phyloP scores from a whole-genome alignment of 2,888 invertebrate genomes.

The Heliconius hortense region DNA sequence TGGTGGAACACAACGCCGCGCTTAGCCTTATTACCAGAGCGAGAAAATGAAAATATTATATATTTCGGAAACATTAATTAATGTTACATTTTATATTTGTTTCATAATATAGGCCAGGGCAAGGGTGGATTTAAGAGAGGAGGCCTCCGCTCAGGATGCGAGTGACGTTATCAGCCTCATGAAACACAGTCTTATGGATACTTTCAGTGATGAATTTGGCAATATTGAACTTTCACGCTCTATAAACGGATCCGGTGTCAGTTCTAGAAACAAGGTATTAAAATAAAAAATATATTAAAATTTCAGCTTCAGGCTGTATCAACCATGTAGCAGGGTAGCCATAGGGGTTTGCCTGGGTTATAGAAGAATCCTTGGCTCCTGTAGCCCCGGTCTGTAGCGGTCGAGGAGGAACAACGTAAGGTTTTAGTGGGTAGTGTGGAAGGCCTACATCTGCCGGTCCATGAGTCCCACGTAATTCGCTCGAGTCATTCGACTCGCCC shows the following conservation, averaged over 20 bases:
- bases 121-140: slow-evolving; percentile 91
- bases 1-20: too few species aligned
- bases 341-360: too few species aligned
- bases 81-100: background rate
- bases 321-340: too few species aligned
- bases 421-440: too few species aligned
- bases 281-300: background rate
- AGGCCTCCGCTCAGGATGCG: slow-evolving; percentile 90
- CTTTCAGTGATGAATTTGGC: slow-evolving; percentile 87
- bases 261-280: slow-evolving; percentile 84
- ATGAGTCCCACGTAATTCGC: too few species aligned
- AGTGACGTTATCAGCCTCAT: slow-evolving; percentile 92
- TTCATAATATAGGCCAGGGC: slow-evolving; percentile 89
- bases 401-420: too few species aligned
- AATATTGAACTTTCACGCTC: slow-evolving; percentile 84
- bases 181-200: slow-evolving; percentile 89
- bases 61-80: background rate
- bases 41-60: too few species aligned
- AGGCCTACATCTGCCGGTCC: too few species aligned
- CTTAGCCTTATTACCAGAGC: too few species aligned
- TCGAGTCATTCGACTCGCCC: too few species aligned
- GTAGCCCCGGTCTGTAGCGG: too few species aligned
- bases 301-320: background rate
- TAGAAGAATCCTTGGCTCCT: too few species aligned
- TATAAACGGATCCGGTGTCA: slow-evolving; percentile 88